Evolutionary conservation across 1,140 invertebrate species (phyloP).

Genomic region (Triops longicaudatus): DNA sequence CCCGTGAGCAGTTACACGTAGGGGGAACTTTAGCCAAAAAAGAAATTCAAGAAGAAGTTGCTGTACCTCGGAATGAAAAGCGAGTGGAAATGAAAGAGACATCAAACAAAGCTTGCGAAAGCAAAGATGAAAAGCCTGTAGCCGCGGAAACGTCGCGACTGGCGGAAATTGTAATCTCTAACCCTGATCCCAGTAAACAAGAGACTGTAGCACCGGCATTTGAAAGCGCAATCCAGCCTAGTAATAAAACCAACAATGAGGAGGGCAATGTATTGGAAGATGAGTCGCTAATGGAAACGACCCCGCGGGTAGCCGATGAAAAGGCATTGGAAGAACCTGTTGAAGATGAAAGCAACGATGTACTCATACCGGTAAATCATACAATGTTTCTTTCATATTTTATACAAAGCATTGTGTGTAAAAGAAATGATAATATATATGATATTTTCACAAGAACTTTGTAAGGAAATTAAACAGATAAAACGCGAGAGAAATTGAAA

Average conservation of each 20-base stretch:
- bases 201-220: not conserved
- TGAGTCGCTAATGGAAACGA: not conserved
- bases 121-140: not conserved
- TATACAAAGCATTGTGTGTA: not conserved
- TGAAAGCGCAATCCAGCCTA: not conserved
- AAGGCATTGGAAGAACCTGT: not conserved
- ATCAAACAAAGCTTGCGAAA: not conserved
- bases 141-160: not conserved
- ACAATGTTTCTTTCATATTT: not conserved
- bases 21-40: not conserved
- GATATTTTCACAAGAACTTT: too few species aligned
- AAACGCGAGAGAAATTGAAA: too few species aligned
- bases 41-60: not conserved
- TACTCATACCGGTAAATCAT: not conserved
- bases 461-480: too few species aligned
- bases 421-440: not conserved
- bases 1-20: not conserved
- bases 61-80: not conserved
- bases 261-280: not conserved
- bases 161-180: not conserved
- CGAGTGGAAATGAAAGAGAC: not conserved
- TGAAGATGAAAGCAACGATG: slow-evolving; percentile 7
- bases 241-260: not conserved
- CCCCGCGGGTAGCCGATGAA: not conserved
- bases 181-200: not conserved